A percentile compares a stretch with the other conserved stretches of the same genome.
Evolutionary conservation across 2,797 vertebrate genomes (phyloP).

Genomic region (Leptatherina wallacei): DNA sequence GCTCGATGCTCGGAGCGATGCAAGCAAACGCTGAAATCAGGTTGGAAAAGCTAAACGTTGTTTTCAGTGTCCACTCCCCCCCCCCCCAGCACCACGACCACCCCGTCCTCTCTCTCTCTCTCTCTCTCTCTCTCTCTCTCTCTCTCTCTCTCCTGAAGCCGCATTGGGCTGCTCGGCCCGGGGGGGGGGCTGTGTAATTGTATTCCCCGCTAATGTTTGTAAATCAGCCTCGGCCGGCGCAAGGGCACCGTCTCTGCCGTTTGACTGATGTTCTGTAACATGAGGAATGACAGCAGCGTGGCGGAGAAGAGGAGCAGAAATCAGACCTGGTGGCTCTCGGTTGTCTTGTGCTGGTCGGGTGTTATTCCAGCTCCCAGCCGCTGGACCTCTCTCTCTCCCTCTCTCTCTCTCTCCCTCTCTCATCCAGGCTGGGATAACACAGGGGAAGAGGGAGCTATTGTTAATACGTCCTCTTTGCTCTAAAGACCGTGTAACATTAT

Average conservation of each 20-base stretch:
- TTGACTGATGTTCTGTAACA: constrained; percentile 92
- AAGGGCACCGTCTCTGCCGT: constrained; percentile 86
- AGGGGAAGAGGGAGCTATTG: constrained; percentile 62
- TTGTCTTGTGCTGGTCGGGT: constrained; percentile 78
- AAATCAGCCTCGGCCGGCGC: constrained; percentile 88
- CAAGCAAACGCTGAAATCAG: constrained; percentile 28
- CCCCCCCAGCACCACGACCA: too few species aligned
- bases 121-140: background rate
- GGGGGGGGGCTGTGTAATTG: constrained; percentile 86
- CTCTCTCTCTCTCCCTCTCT: constrained; percentile 43
- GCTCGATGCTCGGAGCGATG: background rate
- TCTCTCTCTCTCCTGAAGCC: constrained; percentile 65
- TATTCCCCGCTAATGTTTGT: constrained; percentile 93
- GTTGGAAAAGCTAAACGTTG: constrained; percentile 49
- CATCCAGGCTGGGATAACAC: constrained; percentile 62
- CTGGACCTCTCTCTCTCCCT: constrained; percentile 59
- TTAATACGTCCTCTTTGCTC: constrained; percentile 48
- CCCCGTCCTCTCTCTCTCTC: constrained; percentile 8
- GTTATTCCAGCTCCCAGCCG: constrained; percentile 79
- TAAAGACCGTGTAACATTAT: constrained; percentile 36
- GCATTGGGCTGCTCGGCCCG: constrained; percentile 82
- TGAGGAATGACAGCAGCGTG: constrained; percentile 89
- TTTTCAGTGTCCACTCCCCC: constrained; percentile 46
- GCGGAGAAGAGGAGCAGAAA: constrained; percentile 77
- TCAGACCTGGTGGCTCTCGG: constrained; percentile 77